Conservation (phyloP, 1,140 invertebrate genomes). For the Leptopilina boulardi region DNA sequence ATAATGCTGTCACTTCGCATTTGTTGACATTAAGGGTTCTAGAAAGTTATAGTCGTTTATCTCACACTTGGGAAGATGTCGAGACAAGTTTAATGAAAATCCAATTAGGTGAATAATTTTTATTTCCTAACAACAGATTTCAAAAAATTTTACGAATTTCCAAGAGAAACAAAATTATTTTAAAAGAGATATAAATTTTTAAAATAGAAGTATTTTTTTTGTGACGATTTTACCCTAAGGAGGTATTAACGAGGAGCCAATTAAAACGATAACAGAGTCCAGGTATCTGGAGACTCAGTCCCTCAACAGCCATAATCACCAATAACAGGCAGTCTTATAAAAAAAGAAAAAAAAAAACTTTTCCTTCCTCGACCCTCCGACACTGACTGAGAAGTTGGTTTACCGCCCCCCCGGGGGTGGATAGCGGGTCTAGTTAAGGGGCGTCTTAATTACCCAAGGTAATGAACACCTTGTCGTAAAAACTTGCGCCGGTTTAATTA, state of each 20-base stretch:
- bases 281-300: conserved; percentile 22
- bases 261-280: conserved; percentile 47
- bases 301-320: conserved; percentile 65
- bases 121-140: too few species aligned
- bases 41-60: conserved; percentile 55
- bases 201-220: too few species aligned
- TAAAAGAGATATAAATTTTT: too few species aligned
- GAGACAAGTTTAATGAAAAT: neutral
- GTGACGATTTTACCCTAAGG: conserved; percentile 24
- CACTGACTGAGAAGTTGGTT: conserved; percentile 72
- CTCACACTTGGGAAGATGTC: neutral
- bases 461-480: conserved; percentile 78
- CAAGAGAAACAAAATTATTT: too few species aligned
- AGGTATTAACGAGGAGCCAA: conserved; percentile 35
- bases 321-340: conserved; percentile 71
- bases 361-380: conserved; percentile 46
- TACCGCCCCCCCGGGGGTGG: conserved; percentile 72
- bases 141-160: neutral
- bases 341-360: conserved; percentile 53
- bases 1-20: conserved; percentile 55
- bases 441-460: conserved; percentile 77
- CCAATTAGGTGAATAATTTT: too few species aligned
- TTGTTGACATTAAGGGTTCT: conserved; percentile 60
- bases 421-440: conserved; percentile 75
- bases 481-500: conserved; percentile 76